A percentile compares a stretch with the other conserved stretches of the same genome.
Conservation (phyloP, 2,113 vertebrate species). For the Noctilio leporinus region DNA sequence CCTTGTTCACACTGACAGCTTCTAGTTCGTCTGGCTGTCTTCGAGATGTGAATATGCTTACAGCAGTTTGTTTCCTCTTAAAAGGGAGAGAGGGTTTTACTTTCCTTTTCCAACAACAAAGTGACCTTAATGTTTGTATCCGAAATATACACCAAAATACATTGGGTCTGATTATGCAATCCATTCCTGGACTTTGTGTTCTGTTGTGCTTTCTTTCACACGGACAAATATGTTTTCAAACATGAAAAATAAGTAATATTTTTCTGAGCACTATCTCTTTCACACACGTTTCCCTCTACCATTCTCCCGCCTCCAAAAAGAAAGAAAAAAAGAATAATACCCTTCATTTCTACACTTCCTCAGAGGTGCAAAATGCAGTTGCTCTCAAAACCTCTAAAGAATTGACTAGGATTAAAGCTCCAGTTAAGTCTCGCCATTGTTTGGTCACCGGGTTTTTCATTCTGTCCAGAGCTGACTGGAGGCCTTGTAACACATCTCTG, state of each 20-base stretch:
- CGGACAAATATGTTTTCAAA: not conserved
- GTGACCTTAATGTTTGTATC: not conserved
- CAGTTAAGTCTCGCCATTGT: constrained; percentile 93
- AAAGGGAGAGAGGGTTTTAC: not conserved
- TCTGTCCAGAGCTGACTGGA: constrained; percentile 92
- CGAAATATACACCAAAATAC: not conserved
- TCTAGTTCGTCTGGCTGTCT: not conserved
- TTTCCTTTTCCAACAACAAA: not conserved
- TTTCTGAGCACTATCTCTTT: not conserved
- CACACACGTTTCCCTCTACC: too few species aligned
- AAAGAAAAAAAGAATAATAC: not conserved
- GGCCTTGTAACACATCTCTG: constrained; percentile 92
- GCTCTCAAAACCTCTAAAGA: constrained; percentile 87
- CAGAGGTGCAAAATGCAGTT: constrained; percentile 80
- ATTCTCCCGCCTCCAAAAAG: not conserved
- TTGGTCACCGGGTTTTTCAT: constrained; percentile 96
- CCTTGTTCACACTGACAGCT: not conserved
- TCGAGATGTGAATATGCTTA: not conserved
- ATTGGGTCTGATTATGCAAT: not conserved
- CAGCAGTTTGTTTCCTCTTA: not conserved
- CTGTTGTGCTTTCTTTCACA: constrained; percentile 3
- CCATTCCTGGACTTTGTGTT: not conserved
- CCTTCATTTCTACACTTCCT: constrained; percentile 54
- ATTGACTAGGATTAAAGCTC: constrained; percentile 90
- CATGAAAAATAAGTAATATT: not conserved